Percentiles rank a stretch among this genome's conserved stretches.
Evolutionary conservation across 2,888 invertebrate genomes (phyloP).

Genomic region (Boloria selene): DNA sequence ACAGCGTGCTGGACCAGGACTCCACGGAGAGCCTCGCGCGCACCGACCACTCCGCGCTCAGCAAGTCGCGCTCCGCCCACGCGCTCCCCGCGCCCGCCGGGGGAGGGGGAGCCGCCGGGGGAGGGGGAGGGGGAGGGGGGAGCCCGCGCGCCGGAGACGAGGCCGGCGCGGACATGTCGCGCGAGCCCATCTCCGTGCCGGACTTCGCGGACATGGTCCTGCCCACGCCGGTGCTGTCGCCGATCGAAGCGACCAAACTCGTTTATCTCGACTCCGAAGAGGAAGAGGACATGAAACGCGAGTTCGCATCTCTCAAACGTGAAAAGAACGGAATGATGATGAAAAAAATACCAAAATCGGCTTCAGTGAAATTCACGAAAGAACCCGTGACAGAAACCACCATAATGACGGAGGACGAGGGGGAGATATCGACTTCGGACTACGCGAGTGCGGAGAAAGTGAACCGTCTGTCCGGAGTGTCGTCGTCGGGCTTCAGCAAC

Average conservation of each 20-base stretch:
- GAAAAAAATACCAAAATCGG: slow-evolving; percentile 77
- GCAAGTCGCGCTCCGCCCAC: slow-evolving; percentile 83
- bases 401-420: slow-evolving; percentile 76
- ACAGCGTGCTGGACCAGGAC: slow-evolving; percentile 86
- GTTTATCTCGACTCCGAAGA: slow-evolving; percentile 88
- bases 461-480: slow-evolving; percentile 77
- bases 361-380: slow-evolving; percentile 82
- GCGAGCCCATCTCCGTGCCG: slow-evolving; percentile 88
- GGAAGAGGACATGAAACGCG: slow-evolving; percentile 70
- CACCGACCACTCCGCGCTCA: slow-evolving; percentile 60
- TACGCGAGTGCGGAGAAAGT: slow-evolving; percentile 89
- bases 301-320: slow-evolving; percentile 49
- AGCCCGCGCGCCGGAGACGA: slow-evolving; percentile 58
- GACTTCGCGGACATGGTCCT: slow-evolving; percentile 86
- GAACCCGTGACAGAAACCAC: slow-evolving; percentile 64
- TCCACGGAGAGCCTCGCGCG: slow-evolving; percentile 85
- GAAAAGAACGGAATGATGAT: slow-evolving; percentile 37
- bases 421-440: slow-evolving; percentile 86
- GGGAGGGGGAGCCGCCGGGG: slow-evolving; percentile 57
- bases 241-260: slow-evolving; percentile 85
- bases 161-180: slow-evolving; percentile 74
- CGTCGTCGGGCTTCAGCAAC: slow-evolving; percentile 86
- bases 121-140: slow-evolving; percentile 56
- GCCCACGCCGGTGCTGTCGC: slow-evolving; percentile 85
- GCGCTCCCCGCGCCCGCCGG: slow-evolving; percentile 72